phyloP scores from a whole-genome alignment of 2,888 invertebrate species.

The Rhopalosiphum nymphaeae region DNA sequence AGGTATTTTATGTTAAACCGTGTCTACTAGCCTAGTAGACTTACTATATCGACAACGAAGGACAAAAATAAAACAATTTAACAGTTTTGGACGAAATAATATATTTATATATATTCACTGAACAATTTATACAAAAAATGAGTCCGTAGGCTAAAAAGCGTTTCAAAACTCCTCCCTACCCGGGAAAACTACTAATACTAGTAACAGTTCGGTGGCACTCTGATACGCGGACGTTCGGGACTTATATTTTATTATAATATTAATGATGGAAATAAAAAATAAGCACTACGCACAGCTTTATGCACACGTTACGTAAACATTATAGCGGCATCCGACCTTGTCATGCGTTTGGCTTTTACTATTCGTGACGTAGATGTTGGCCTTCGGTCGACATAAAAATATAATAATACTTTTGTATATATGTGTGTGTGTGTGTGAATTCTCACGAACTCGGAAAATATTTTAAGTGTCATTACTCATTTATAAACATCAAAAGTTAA shows the following conservation, averaged over 20 bases:
- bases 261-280: background rate
- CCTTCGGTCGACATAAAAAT: background rate
- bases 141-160: background rate
- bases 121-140: background rate
- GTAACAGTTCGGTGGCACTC: background rate
- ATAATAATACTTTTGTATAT: background rate
- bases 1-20: too few species aligned
- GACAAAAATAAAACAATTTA: too few species aligned
- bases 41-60: too few species aligned
- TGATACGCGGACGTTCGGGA: background rate
- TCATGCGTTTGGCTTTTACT: background rate
- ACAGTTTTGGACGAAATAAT: too few species aligned
- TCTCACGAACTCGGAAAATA: background rate
- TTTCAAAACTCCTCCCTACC: background rate
- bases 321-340: background rate
- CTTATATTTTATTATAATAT: background rate
- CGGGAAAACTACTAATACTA: background rate
- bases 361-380: background rate
- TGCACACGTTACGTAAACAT: background rate
- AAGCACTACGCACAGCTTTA: background rate
- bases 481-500: conserved; percentile 11
- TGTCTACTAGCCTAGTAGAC: too few species aligned
- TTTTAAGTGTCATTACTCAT: background rate
- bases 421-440: background rate
- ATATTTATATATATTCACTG: too few species aligned